These are phyloP conservation scores for Drosophila gunungcola DNA, from an alignment of 1,140 invertebrate genomes.

Conservation along the genomic window DNA sequence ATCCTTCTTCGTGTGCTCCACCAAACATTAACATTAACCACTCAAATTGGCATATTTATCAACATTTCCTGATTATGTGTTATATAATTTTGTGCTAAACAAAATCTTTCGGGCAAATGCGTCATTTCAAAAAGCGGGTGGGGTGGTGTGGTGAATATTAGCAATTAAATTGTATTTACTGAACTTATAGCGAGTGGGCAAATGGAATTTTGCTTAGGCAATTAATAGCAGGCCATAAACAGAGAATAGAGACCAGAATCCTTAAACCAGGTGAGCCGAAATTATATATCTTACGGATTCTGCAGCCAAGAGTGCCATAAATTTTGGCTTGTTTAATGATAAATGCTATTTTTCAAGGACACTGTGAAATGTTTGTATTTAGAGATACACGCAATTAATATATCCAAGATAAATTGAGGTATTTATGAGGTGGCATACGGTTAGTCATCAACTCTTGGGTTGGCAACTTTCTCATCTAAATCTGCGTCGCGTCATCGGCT, in stretches of 20 bases:
- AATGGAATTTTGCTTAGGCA: constrained; percentile 47
- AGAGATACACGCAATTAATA: constrained; percentile 33
- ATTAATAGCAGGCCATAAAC: constrained; percentile 42
- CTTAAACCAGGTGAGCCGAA: constrained; percentile 25
- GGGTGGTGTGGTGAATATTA: constrained; percentile 20
- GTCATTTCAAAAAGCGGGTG: constrained; percentile 46
- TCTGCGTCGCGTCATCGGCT: not conserved
- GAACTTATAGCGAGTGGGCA: constrained; percentile 14
- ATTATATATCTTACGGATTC: constrained; percentile 16
- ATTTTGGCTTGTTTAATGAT: constrained; percentile 14
- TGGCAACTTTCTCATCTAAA: constrained; percentile 20
- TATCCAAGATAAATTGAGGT: constrained; percentile 35
- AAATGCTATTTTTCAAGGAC: constrained; percentile 38
- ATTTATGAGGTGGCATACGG: constrained; percentile 32
- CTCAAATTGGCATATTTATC: constrained; percentile 60
- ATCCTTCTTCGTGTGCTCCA: constrained; percentile 44
- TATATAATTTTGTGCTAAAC: constrained; percentile 56
- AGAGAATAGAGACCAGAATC: constrained; percentile 17
- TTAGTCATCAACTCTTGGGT: constrained; percentile 31
- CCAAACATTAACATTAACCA: constrained; percentile 9
- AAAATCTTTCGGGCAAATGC: constrained; percentile 53
- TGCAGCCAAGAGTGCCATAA: constrained; percentile 27
- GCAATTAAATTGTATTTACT: constrained; percentile 46
- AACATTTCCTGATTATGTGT: constrained; percentile 52
- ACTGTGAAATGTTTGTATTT: constrained; percentile 6